These are phyloP conservation scores for Theretra japonica DNA, from an alignment of 2,888 invertebrate genomes.

Conservation along the genomic window DNA sequence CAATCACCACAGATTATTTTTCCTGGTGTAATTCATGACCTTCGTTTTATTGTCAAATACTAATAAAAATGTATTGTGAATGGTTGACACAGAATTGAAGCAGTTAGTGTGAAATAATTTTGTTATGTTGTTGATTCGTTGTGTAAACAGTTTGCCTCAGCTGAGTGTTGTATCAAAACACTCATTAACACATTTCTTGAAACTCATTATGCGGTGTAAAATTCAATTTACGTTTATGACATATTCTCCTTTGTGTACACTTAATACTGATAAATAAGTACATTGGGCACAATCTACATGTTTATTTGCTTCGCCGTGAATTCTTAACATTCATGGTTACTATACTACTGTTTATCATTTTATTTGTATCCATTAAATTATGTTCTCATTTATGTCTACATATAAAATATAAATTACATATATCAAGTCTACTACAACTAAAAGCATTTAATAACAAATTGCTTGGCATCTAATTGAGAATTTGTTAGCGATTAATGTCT, in stretches of 20 bases:
- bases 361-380: too few species aligned
- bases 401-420: neutral
- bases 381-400: neutral
- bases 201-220: constrained; percentile 22
- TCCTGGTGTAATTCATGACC: constrained; percentile 26
- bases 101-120: constrained; percentile 3
- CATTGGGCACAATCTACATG: neutral
- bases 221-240: constrained; percentile 6
- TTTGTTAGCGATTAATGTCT: neutral
- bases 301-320: neutral
- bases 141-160: constrained; percentile 16
- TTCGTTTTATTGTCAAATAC: constrained; percentile 29
- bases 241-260: constrained; percentile 3
- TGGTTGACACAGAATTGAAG: neutral
- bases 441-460: neutral
- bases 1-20: constrained; percentile 10
- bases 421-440: neutral
- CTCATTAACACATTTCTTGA: constrained; percentile 26
- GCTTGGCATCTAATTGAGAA: neutral
- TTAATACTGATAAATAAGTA: constrained; percentile 5
- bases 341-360: too few species aligned
- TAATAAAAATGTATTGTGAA: constrained; percentile 27
- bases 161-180: constrained; percentile 24
- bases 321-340: neutral
- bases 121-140: constrained; percentile 1